Conservation (phyloP, 2,797 vertebrate genomes). For the Poecilia picta region DNA sequence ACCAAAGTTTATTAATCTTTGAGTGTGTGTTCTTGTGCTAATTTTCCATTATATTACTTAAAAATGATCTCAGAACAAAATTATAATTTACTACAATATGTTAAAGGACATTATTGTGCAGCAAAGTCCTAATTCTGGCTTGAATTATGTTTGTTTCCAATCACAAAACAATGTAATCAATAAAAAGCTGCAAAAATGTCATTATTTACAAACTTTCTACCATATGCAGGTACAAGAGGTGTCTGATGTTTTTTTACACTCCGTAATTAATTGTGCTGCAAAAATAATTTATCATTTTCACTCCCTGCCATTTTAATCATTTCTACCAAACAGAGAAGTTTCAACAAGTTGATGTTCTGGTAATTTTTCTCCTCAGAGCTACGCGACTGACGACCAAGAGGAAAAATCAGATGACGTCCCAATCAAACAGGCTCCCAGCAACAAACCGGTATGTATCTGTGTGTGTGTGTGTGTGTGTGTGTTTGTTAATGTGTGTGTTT, state of each 20-base stretch:
- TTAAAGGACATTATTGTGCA: too few species aligned
- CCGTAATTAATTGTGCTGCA: neutral
- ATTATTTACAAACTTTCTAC: neutral
- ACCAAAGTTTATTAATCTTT: too few species aligned
- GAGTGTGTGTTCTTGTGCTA: too few species aligned
- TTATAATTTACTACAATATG: too few species aligned
- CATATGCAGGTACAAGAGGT: neutral
- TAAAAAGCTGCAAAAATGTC: neutral
- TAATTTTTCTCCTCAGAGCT: slow-evolving; percentile 49
- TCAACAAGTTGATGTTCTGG: neutral
- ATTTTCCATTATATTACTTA: too few species aligned
- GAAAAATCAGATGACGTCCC: slow-evolving; percentile 15
- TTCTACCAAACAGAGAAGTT: too few species aligned
- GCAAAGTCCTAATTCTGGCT: neutral
- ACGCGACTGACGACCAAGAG: slow-evolving; percentile 21
- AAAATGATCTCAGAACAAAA: too few species aligned
- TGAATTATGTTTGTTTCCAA: neutral
- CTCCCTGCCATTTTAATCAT: neutral
- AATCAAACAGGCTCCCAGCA: slow-evolving; percentile 40
- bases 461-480: slow-evolving; percentile 20
- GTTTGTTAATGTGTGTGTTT: slow-evolving; percentile 11
- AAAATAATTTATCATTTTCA: neutral
- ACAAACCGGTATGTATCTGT: slow-evolving; percentile 46
- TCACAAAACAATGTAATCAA: neutral
- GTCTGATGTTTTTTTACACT: neutral